Base-by-base conservation (phyloP, 2,888 invertebrate species). In the Caenorhabditis sp. region DNA sequence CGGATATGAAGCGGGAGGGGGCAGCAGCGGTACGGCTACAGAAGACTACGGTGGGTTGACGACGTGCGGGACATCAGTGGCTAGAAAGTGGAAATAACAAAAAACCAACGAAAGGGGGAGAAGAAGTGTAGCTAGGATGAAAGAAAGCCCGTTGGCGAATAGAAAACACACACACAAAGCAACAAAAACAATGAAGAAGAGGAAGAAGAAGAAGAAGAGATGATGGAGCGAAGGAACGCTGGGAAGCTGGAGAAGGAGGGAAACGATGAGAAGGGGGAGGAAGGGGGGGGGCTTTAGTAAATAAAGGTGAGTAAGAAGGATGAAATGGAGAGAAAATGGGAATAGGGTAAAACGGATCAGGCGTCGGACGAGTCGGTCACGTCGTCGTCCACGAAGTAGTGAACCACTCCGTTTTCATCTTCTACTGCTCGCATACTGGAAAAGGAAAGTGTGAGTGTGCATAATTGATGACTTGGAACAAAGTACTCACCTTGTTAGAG, bases 391-490 rank as follows among this genome's bases (percentile, higher is more conserved):
- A 76, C 44, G 32, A 40, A 81, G 65, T 87, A 87, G 62, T 86
- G 86, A 15, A 86, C 86, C 11, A 87, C 80, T 47, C 87, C 87
- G 62, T 85, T 74, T 22, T 85, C 87, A 35, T 86, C 85, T 26
- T 82, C 77, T 1, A 87, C 78, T 47, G 83, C 85, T 35, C 81
- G 74, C 53, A 86, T 69, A 20, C 86, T 86, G 65, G 20, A 85
- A 77, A 60, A 47, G 18, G 26, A 6, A 28, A 47, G 26, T 53
- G 15, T 51, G 47, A 51, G 47, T 9, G 11, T 20, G 20, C 9
- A 53, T n/a, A 67, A 55, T 5, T 51, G 22, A 35, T 32, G 32
- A 9, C 32, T 32, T 32, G 4, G 9, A 4, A 32, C 32, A 9
- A 32, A 32, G 32, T 9, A 11, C 69, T 13, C 15, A 72, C 79